Percentiles rank a stretch among this genome's conserved stretches.
Evolutionary conservation across 2,888 invertebrate species (phyloP).

Genomic region (Acanthosepion esculentum): DNA sequence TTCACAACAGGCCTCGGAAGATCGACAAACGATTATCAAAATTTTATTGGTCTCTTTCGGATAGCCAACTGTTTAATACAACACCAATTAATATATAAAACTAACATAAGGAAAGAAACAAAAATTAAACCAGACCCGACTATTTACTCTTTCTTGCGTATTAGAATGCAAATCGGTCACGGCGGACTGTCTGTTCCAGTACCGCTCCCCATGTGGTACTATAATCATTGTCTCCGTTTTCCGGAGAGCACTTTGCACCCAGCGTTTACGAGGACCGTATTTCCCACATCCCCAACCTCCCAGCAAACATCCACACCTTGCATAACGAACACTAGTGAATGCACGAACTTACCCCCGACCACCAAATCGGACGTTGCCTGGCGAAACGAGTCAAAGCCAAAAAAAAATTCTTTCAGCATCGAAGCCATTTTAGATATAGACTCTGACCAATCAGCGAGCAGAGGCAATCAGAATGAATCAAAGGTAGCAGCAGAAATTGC

Average conservation of each 20-base stretch:
- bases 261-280: not conserved
- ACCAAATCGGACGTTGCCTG: not conserved
- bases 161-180: not conserved
- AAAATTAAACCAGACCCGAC: not conserved
- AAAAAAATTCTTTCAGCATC: conserved; percentile 36
- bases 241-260: not conserved
- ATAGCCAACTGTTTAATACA: too few relatives aligned
- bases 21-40: not conserved
- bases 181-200: not conserved
- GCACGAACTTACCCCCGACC: not conserved
- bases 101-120: not conserved
- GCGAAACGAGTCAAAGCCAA: not conserved
- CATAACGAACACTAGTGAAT: not conserved
- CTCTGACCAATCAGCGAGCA: not conserved
- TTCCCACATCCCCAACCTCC: not conserved
- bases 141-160: not conserved
- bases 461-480: not conserved
- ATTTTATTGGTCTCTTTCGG: not conserved
- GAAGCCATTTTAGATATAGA: conserved; percentile 36
- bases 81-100: too few relatives aligned
- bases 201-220: conserved; percentile 12
- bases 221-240: not conserved
- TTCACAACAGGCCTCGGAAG: not conserved
- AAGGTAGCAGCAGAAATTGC: not conserved
- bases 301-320: not conserved